Evolutionary conservation across 1,140 invertebrate species (phyloP), one percentile per base, ranked within the genome.

Genomic region (Mamestra configurata): DNA sequence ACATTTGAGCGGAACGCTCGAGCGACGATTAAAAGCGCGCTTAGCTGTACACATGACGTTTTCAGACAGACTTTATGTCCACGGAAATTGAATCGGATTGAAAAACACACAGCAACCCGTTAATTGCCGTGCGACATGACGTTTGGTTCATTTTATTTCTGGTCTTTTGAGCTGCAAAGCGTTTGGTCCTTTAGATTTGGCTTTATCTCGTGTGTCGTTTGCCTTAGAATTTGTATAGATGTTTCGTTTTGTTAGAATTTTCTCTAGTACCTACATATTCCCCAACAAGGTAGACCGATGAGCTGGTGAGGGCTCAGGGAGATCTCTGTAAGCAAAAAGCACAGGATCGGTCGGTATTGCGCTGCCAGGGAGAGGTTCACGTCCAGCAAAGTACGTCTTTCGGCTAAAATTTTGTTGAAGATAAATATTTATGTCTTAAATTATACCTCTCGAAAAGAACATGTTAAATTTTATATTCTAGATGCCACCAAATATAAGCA

Each of bases 11-110:
- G 68, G 18, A 35, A 59, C 71, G 71, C 59, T 76, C 46, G 24
- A 79, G 75, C 61, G 79, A 31, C 79, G 59, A 76, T 80, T 68
- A 80, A 80, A 75, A 68, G 61, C 68, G 20, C 68, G 35, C 75
- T 40, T 51, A 81, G 61, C 66, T 37, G 40, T 77, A 77, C 46
- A 49, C 51, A 64, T 70, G 72, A 72, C 68, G 22, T 59, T 59
- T 79, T 53, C 64, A 72, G 53, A 22, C 43, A 13, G 51, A 59
- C 37, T 79, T 61, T 72, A 79, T 73, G 64, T 49, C 77, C 20
- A n/a, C 27, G 64, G 10, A 61, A 79, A 78, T 81, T 81, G 68
- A 70, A 59, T 73, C 31, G 53, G 35, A 57, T 68, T 72, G 68
- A 79, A 82, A 82, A 73, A 73, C 51, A 55, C 71, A 73, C 71